Percentiles rank a stretch among this genome's conserved stretches.
Evolutionary conservation across 2,113 vertebrate species (phyloP).

Genomic region (Stercorarius parasiticus): DNA sequence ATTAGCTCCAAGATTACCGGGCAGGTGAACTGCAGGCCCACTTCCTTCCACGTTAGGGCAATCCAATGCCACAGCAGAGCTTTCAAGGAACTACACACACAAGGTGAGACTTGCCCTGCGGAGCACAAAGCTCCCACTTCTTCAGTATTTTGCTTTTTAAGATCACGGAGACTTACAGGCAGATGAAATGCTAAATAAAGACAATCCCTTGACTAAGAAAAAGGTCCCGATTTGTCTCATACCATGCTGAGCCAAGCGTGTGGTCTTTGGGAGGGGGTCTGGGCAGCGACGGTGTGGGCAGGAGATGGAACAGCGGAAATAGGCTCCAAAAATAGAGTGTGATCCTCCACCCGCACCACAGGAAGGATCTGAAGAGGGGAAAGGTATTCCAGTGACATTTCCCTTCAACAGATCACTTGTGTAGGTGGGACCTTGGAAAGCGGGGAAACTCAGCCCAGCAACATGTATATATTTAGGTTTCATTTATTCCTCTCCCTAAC

Average conservation of each 20-base stretch:
- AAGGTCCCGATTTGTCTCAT: not conserved
- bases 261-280: not conserved
- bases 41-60: not conserved
- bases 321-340: not conserved
- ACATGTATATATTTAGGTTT: not conserved
- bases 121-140: not conserved
- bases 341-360: not conserved
- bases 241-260: rapidly evolving
- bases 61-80: not conserved
- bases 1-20: not conserved
- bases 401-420: not conserved
- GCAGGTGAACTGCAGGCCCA: not conserved
- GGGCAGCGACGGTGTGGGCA: not conserved
- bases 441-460: not conserved
- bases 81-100: not conserved
- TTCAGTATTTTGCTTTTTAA: not conserved
- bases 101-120: not conserved
- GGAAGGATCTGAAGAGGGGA: not conserved
- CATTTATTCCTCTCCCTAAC: not conserved
- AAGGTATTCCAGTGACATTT: not conserved
- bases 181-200: not conserved
- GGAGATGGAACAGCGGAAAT: not conserved
- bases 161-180: not conserved
- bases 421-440: not conserved
- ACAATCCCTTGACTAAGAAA: not conserved